phyloP scores from a whole-genome alignment of 2,888 invertebrate species.

The Acleris holmiana region DNA sequence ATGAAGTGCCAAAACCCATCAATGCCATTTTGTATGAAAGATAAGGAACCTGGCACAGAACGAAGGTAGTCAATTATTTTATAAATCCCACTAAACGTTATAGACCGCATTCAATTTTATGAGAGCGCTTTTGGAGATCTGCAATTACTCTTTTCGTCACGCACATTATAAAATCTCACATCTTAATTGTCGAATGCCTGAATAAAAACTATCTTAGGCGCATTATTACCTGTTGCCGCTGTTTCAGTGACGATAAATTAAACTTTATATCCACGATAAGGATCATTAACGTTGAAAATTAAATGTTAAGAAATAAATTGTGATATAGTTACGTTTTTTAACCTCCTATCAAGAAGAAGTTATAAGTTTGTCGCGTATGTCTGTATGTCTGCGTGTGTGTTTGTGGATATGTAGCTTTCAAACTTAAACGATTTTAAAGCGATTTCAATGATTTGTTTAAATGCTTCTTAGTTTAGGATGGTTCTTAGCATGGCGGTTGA shows the following conservation, averaged over 20 bases:
- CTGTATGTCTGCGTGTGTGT: background rate
- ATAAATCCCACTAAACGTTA: slow-evolving; percentile 22
- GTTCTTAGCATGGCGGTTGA: background rate
- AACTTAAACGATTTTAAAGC: background rate
- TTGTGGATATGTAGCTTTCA: too few species aligned
- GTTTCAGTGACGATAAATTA: slow-evolving; percentile 27
- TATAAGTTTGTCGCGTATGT: too few species aligned
- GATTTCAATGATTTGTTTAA: background rate
- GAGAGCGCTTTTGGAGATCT: slow-evolving; percentile 27
- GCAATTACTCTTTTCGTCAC: slow-evolving; percentile 35
- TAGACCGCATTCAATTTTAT: slow-evolving; percentile 28
- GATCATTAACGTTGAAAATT: slow-evolving; percentile 27
- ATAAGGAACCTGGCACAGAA: background rate
- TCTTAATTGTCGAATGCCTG: slow-evolving; percentile 27
- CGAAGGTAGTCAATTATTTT: slow-evolving; percentile 18
- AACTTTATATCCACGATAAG: slow-evolving; percentile 23
- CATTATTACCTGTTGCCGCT: slow-evolving; percentile 12
- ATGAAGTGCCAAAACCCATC: too few species aligned
- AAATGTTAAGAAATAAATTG: slow-evolving; percentile 8
- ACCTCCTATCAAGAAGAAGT: background rate
- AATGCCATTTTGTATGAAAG: too few species aligned
- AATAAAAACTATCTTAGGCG: slow-evolving; percentile 18
- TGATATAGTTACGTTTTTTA: background rate
- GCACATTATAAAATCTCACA: slow-evolving; percentile 33
- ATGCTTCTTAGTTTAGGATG: background rate